Base-by-base conservation (phyloP, 2,113 vertebrate species). In the Myotis davidii region DNA sequence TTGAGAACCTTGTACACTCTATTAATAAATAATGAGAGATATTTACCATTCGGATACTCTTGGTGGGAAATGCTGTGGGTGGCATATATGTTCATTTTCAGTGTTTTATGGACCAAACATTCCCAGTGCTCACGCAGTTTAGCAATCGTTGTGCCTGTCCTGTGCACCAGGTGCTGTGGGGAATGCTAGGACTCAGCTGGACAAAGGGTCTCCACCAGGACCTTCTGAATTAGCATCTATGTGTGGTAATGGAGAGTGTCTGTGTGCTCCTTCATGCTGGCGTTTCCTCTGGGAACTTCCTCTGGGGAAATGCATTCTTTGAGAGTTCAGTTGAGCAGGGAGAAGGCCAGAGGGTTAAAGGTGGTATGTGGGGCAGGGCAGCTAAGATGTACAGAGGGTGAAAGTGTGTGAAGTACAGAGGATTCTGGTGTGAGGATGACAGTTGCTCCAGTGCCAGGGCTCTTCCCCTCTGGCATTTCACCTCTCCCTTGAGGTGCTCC, bases 381-480 rank as follows among this genome's bases (percentile, higher is more conserved):
- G 52, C 29, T 39, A 56, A 74, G 27, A n/a, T 5, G 6, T 0
- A 27, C 37, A 81, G 61, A 69, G 56, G 34, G 18, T 9, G 45
- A 61, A 70, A 23, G 7, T 56, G 27, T 50, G 5, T 45, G 27
- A 56, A 14, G 6, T 50, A 20, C 72, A 50, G 70, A 85, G 45
- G 21, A 81, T 45, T 79, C 78, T 72, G 13, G 45, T 61, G 20
- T 27, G 42, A 81, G 13, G 52, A 64, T 72, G 14, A 67, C 0
- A 29, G 21, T 76, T 1, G 0, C 12, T 82, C 70, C 17, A 73
- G 85, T 59, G 56, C 48, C 42, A 52, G 39, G 34, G 73, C 74
- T 18, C 29, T 76, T 32, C 32, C n/a, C 70, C 85, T 89, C 85
- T 87, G 90, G 84, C 65, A 73, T 88, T 90, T 97, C 61, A 39